Evolutionary conservation across 2,888 invertebrate genomes (phyloP).

Genomic region (Masnerella sp.): DNA sequence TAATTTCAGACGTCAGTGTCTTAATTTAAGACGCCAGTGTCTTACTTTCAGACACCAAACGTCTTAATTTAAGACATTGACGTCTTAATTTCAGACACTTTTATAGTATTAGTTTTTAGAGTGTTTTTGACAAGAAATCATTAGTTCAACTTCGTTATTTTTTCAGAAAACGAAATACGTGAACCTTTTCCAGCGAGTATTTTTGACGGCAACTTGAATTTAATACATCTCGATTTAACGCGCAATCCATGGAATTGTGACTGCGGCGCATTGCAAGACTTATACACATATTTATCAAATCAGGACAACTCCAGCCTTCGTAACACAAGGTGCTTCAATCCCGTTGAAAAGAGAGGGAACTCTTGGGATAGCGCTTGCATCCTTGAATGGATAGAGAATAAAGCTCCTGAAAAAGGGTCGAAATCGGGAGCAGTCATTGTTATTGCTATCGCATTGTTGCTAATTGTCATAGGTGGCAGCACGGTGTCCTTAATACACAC

Average conservation of each 20-base stretch:
- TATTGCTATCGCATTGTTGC: slow-evolving; percentile 68
- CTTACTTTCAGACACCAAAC: too few species aligned
- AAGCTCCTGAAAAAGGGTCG: slow-evolving; percentile 43
- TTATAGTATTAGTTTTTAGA: too few species aligned
- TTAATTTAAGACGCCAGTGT: too few species aligned
- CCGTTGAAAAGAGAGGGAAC: slow-evolving; percentile 81
- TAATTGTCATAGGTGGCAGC: slow-evolving; percentile 80
- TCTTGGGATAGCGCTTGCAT: slow-evolving; percentile 85
- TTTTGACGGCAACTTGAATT: slow-evolving; percentile 81
- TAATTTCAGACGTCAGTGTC: too few species aligned
- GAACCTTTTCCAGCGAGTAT: slow-evolving; percentile 76
- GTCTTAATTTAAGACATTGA: too few species aligned
- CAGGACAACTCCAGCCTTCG: slow-evolving; percentile 77
- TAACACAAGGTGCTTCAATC: slow-evolving; percentile 83
- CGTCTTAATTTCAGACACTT: too few species aligned
- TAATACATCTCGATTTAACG: slow-evolving; percentile 81
- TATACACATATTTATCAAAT: slow-evolving; percentile 81
- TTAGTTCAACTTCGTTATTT: too few species aligned
- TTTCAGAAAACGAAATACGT: slow-evolving; percentile 83
- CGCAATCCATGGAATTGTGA: slow-evolving; percentile 90
- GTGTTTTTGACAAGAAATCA: too few species aligned
- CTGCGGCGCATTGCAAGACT: slow-evolving; percentile 82
- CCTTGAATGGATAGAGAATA: slow-evolving; percentile 79
- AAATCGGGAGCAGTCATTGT: slow-evolving; percentile 69
- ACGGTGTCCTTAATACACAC: slow-evolving; percentile 80